Evolutionary conservation across 2,888 invertebrate genomes (phyloP), one percentile per base, ranked within the genome.

Genomic region (Tetanocera ferruginea): DNA sequence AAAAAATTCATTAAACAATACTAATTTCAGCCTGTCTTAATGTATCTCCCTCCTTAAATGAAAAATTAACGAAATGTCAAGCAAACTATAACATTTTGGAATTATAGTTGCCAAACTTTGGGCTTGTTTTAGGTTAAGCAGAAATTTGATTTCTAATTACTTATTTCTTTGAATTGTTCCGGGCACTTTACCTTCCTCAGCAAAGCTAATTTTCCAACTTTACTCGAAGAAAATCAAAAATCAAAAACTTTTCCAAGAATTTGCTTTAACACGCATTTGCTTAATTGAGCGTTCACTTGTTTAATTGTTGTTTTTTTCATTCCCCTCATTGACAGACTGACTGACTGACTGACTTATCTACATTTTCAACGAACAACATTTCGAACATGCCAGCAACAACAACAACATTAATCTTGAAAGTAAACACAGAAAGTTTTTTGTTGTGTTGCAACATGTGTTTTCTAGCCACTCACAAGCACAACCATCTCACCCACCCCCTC

Each of bases 391-490:
- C 23, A 57, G 19, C 55, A 57, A 34, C 55, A 71, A 31, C 57
- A 52, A 57, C 34, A 19, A 34, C 23, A 19, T 0, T n/a, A 11
- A 37, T 49, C 9, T 49, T 51, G 17, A 49, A 69, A 23, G 49
- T 23, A 49, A 69, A 69, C 25, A 51, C 25, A 5, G 19, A 69
- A 69, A 51, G 51, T 49, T 43, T 51, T 3, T 34, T 14, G 55
- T 57, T 37, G 34, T 57, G 19, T 57, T 34, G 37, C 72, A 72
- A 60, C 72, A 72, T 55, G 37, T 72, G 72, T 34, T 51, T 8
- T 31, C 28, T 11, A 43, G 11, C 28, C 25, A 4, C 25, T 60
- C 57, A 23, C 57, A 60, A 23, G 57, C 11, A 60, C n/a, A 43
- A 43, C 11, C 2, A n/a, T n/a, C 57, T 4, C n/a, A n/a, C n/a